Evolutionary conservation across 2,113 vertebrate genomes (phyloP).

Genomic region (Paraplagusia blochii): DNA sequence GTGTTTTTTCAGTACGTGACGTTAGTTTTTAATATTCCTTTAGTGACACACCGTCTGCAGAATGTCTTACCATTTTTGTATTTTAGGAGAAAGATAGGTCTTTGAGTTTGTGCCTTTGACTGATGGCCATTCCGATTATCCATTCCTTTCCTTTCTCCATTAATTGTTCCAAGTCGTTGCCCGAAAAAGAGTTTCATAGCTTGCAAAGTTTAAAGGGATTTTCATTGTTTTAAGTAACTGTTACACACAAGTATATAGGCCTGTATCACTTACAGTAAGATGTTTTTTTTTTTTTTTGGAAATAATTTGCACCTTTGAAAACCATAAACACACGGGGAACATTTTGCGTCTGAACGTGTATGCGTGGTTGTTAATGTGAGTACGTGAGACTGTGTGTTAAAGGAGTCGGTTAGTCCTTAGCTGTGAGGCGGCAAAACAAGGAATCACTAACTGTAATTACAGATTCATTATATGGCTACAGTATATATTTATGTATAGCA

Average conservation of each 20-base stretch:
- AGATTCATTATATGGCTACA: slow-evolving; percentile 32
- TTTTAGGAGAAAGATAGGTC: slow-evolving; percentile 42
- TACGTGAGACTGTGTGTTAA: slow-evolving; percentile 30
- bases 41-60: slow-evolving; percentile 53
- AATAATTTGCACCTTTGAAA: slow-evolving; percentile 36
- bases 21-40: slow-evolving; percentile 52
- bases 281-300: slow-evolving; percentile 9
- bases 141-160: slow-evolving; percentile 18
- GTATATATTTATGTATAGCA: slow-evolving; percentile 57
- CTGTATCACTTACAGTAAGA: slow-evolving; percentile 21
- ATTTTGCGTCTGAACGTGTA: slow-evolving; percentile 24
- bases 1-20: slow-evolving; percentile 51
- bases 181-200: background rate
- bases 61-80: slow-evolving; percentile 49
- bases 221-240: slow-evolving; percentile 11
- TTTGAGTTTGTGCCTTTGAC: slow-evolving; percentile 61
- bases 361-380: slow-evolving; percentile 29
- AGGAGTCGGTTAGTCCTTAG: slow-evolving; percentile 43
- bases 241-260: slow-evolving; percentile 37
- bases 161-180: slow-evolving; percentile 10
- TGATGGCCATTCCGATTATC: slow-evolving; percentile 41
- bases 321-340: slow-evolving; percentile 9
- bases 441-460: slow-evolving; percentile 59
- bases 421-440: slow-evolving; percentile 49
- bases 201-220: slow-evolving; percentile 23